A percentile compares a stretch with the other conserved stretches of the same genome.
These are phyloP conservation scores for Elymnias hypermnestra DNA, from an alignment of 1,140 invertebrate species.

Conservation along the genomic window DNA sequence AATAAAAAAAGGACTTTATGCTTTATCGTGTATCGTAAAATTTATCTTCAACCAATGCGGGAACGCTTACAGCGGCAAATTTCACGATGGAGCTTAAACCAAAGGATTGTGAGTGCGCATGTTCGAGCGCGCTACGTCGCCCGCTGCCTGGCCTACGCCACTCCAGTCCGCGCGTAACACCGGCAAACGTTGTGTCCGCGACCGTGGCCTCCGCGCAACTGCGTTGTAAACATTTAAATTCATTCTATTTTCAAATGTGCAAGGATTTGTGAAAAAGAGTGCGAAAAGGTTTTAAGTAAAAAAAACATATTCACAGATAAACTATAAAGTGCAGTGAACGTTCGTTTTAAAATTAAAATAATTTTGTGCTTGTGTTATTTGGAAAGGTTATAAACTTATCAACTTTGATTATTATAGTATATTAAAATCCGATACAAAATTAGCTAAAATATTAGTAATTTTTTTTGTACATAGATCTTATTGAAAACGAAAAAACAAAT, in stretches of 20 bases:
- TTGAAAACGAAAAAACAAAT: no score
- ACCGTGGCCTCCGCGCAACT: constrained; percentile 14
- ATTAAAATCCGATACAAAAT: no score
- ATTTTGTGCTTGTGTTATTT: not conserved
- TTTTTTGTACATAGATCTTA: no score
- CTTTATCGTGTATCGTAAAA: constrained; percentile 41
- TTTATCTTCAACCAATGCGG: constrained; percentile 54
- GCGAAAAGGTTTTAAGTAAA: constrained; percentile 14
- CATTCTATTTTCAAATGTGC: constrained; percentile 19
- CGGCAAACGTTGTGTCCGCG: constrained; percentile 30
- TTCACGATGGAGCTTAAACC: constrained; percentile 48
- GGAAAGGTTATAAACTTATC: not conserved
- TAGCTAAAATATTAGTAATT: no score
- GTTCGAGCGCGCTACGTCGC: constrained; percentile 37
- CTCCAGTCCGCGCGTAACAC: constrained; percentile 40
- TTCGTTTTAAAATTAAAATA: not conserved
- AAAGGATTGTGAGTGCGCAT: constrained; percentile 60
- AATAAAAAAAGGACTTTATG: not conserved
- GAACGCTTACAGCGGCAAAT: constrained; percentile 51
- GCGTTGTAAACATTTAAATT: constrained; percentile 25
- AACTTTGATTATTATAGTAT: no score
- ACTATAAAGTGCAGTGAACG: constrained; percentile 4
- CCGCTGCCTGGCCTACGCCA: constrained; percentile 33
- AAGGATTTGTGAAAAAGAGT: constrained; percentile 15
- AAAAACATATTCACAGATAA: constrained; percentile 2